Conservation (phyloP, 2,888 invertebrate genomes). For the Synanthedon formicaeformis region DNA sequence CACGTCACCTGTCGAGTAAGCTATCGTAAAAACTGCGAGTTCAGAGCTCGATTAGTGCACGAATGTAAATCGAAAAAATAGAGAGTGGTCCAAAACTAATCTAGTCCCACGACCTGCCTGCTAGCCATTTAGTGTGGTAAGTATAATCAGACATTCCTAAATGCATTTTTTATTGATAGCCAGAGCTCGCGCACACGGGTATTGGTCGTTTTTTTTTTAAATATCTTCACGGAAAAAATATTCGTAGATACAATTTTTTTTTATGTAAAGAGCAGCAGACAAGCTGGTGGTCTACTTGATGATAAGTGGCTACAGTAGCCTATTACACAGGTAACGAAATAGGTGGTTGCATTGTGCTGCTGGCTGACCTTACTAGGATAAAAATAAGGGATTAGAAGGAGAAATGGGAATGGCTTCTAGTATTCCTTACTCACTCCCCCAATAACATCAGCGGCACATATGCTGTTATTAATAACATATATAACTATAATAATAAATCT, state of each 20-base stretch:
- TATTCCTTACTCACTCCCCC: too few species aligned
- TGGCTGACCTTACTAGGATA: too few species aligned
- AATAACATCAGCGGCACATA: too few species aligned
- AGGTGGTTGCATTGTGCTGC: too few species aligned
- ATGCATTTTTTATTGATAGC: conserved; percentile 38
- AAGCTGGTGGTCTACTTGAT: too few species aligned
- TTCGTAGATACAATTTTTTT: conserved; percentile 13
- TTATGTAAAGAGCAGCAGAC: too few species aligned
- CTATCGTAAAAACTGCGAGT: conserved; percentile 19
- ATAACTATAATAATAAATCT: too few species aligned
- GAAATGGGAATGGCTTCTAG: too few species aligned
- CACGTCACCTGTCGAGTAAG: conserved; percentile 18
- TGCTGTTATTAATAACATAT: too few species aligned
- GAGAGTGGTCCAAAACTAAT: conserved; percentile 51
- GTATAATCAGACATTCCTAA: conserved; percentile 61
- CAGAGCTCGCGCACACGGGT: conserved; percentile 12
- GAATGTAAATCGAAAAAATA: conserved; percentile 44
- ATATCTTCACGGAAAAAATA: conserved; percentile 26
- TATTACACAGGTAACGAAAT: too few species aligned
- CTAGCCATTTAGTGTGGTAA: conserved; percentile 23
- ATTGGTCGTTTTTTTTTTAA: conserved; percentile 23
- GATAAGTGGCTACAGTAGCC: too few species aligned
- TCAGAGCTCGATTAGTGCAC: conserved; percentile 30
- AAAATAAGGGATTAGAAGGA: too few species aligned
- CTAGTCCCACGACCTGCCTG: conserved; percentile 44